phyloP scores from a whole-genome alignment of 1,140 invertebrate genomes.

The Drosophila simulans region DNA sequence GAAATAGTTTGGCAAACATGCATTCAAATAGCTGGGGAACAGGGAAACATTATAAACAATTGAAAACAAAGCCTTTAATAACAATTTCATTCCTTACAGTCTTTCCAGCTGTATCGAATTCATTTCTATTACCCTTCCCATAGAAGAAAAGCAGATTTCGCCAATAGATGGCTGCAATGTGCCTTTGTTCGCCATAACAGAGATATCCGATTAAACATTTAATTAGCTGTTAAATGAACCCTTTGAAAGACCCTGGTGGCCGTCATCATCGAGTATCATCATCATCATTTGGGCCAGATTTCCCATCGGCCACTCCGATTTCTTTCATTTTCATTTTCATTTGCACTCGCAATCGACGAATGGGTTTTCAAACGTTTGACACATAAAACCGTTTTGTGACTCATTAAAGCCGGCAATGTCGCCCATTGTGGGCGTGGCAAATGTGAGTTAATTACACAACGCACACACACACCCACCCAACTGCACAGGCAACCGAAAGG shows the following conservation, averaged over 20 bases:
- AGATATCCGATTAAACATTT: conserved; percentile 63
- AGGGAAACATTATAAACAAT: no score
- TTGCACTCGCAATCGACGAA: conserved; percentile 42
- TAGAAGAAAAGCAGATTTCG: conserved; percentile 4
- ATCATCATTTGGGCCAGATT: conserved; percentile 5
- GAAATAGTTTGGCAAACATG: not conserved
- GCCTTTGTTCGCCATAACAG: conserved; percentile 34
- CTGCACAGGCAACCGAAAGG: not conserved
- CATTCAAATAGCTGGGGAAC: not conserved
- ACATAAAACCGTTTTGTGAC: conserved; percentile 79
- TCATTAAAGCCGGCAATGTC: conserved; percentile 59
- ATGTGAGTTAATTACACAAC: conserved; percentile 66
- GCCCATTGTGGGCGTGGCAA: conserved; percentile 41
- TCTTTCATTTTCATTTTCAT: conserved; percentile 27
- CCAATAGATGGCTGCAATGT: conserved; percentile 14
- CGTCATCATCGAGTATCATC: conserved; percentile 18
- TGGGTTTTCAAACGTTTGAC: conserved; percentile 77
- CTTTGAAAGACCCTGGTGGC: conserved; percentile 21
- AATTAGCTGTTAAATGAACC: conserved; percentile 76
- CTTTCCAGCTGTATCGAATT: not conserved
- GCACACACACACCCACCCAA: conserved; percentile 1
- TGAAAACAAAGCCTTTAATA: no score
- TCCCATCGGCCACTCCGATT: conserved; percentile 6
- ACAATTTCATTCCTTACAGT: not conserved
- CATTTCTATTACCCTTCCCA: not conserved